Evolutionary conservation across 2,797 vertebrate genomes (phyloP), one percentile per base, ranked within the genome.

Genomic region (Cirrhinus molitorella): DNA sequence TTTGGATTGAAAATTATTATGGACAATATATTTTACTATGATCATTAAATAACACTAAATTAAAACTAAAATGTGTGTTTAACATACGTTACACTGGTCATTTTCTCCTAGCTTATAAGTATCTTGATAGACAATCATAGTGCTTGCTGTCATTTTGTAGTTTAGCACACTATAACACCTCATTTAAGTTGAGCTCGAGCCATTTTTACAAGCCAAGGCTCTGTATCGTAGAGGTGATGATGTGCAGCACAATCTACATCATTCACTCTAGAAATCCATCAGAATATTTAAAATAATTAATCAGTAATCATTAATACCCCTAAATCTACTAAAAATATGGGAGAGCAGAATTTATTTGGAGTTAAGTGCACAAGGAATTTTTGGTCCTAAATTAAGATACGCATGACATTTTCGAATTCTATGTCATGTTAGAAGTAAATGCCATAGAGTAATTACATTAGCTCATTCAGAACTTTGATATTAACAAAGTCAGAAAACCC

Each of bases 111-210:
- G 17, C 47, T 34, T 74, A 28, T 11, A 74, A n/a, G n/a, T 55
- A 19, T 55, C 21, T 49, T 55, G 31, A 74, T 19, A 37, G 49
- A 37, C 1, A 12, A 55, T 37, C 71, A 55, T 37, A 55, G 31
- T 55, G 21, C 49, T 51, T 34, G 49, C 55, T 74, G 49, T 74
- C 28, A 37, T 34, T 28, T 55, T 74, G 49, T 55, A 55, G 31
- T 53, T 55, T 31, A 55, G 28, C 49, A 55, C 17, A 21, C 25
- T 16, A 53, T 53, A n/a, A 23, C 57, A 77, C 37, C 57, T 63
- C 74, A 63, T 77, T n/a, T 76, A 76, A 59, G 34, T 59, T 57
- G 34, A 57, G 37, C 53, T 76, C 34, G 10, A 40, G 63, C 34
- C 8, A 59, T 76, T 76, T 17, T 57, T 40, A 63, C 55, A 61